Percentiles rank a stretch among this genome's conserved stretches.
Evolutionary conservation across 2,113 vertebrate species (phyloP).

Genomic region (sheep (Ovis aries)): DNA sequence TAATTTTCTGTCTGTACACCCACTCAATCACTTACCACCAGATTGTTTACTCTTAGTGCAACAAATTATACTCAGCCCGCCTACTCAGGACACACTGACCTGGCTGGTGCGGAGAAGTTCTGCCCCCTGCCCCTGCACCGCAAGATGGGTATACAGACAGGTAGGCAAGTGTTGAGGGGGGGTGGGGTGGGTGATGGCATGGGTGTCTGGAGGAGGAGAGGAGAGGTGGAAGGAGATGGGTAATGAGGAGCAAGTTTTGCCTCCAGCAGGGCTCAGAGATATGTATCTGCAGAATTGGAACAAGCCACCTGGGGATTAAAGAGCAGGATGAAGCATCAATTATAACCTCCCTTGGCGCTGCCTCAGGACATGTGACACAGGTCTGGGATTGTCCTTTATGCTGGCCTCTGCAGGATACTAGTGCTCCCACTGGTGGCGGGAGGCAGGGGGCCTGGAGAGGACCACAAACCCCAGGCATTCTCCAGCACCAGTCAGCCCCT

Average conservation of each 20-base stretch:
- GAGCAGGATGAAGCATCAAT: background rate
- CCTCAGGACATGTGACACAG: background rate
- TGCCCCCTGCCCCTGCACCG: background rate
- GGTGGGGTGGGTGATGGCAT: no score
- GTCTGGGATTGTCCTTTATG: background rate
- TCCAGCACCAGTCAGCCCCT: background rate
- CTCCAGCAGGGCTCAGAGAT: background rate
- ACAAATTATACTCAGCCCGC: background rate
- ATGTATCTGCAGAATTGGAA: background rate
- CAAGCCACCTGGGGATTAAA: background rate
- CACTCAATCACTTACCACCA: background rate
- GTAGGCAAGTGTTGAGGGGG: no score
- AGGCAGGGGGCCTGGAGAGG: background rate
- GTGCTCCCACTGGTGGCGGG: background rate
- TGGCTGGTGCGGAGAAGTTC: background rate
- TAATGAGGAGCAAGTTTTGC: no score
- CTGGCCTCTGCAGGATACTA: background rate
- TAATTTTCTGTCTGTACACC: no score
- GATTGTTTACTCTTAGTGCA: background rate
- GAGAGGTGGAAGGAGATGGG: no score
- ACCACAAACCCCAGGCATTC: background rate
- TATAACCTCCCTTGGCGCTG: background rate
- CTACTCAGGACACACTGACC: background rate
- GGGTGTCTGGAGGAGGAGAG: background rate
- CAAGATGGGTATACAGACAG: background rate